phyloP scores from a whole-genome alignment of 2,113 vertebrate species.

The Progne subis region DNA sequence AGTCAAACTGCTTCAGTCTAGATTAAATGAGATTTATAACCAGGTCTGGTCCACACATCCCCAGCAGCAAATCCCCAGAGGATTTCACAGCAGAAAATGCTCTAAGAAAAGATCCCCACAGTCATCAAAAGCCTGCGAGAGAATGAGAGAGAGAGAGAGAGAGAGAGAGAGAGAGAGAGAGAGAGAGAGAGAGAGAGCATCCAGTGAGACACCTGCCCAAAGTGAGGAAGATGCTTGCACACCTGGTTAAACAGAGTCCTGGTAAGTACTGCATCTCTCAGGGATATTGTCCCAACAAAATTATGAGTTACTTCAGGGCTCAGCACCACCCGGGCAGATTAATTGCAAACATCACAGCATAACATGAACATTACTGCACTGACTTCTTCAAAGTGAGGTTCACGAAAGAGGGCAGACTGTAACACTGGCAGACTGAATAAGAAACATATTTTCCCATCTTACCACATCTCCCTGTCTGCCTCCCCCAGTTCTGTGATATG shows the following conservation, averaged over 20 bases:
- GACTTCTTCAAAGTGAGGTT: background rate
- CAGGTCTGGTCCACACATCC: background rate
- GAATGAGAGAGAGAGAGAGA: no score
- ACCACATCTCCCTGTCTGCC: background rate
- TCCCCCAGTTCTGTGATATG: rapidly evolving
- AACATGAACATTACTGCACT: background rate
- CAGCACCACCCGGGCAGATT: background rate
- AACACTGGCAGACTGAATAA: background rate
- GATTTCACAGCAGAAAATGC: background rate
- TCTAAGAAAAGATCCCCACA: background rate
- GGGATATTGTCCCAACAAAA: background rate
- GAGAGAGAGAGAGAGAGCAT: background rate
- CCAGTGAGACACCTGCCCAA: background rate
- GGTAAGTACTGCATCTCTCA: background rate
- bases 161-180: background rate
- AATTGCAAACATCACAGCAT: background rate
- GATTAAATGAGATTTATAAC: background rate
- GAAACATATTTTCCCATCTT: background rate
- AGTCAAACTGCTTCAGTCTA: background rate
- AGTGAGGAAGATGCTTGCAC: background rate
- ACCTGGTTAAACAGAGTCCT: background rate
- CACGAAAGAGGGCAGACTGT: background rate
- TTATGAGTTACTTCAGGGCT: background rate
- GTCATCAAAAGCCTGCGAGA: background rate
- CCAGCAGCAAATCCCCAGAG: background rate